Evolutionary conservation across 1,140 invertebrate species (phyloP), one percentile per base, ranked within the genome.

Genomic region (Magallana angulata): DNA sequence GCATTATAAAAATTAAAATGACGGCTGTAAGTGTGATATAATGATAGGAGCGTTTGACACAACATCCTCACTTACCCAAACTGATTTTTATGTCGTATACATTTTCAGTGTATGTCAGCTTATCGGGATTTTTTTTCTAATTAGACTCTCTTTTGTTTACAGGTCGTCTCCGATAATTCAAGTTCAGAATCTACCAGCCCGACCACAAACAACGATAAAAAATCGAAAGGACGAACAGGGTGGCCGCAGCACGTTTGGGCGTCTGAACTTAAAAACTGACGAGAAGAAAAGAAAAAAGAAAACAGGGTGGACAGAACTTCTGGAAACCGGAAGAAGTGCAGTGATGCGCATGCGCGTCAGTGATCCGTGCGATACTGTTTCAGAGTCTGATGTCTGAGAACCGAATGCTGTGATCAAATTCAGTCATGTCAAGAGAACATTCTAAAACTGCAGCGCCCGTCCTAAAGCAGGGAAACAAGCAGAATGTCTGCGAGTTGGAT

Each of bases 171-270:
- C 18, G 81, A 82, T 57, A 82, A 56, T 7, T 82, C 81, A 0
- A 57, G 57, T 82, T 57, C 81, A 18, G 57, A 58, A 11, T 57
- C 56, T 5, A 82, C 48, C 36, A 58, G 57, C 16, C 81, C 48
- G 81, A n/a, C 14, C 14, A 57, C 81, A 57, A 82, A 82, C 81
- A 82, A 57, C 48, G 87, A 88, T 59, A 88, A 88, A 62, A 88
- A 88, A 80, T 58, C 62, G 8, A 85, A 97, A 95, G 97, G 98
- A 14, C 95, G 98, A 88, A 98, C 98, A n/a, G 98, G 98, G 56
- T 98, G 98, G 98, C 98, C 98, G 0, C 98, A 98, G 91, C 97
- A 98, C 94, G 98, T 98, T 89, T 98, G 98, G 98, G 98, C 98
- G 1, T 95, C 97, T 57, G 97, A 98, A 94, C 95, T 97, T 90